Evolutionary conservation across 2,888 invertebrate genomes (phyloP).

Genomic region (Oxytorus armatus): DNA sequence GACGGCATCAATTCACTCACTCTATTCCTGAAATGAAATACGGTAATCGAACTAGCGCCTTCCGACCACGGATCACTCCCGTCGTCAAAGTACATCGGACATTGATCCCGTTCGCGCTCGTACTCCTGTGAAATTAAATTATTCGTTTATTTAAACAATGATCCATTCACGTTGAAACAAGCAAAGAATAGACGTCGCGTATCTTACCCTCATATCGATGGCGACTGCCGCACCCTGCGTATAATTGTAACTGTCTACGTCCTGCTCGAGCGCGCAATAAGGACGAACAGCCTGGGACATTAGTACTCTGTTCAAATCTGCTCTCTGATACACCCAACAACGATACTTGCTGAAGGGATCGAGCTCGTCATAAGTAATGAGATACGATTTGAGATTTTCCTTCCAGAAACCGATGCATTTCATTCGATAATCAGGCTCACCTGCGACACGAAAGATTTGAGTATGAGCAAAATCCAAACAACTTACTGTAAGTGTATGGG

Average conservation of each 20-base stretch:
- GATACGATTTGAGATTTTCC: constrained; percentile 97
- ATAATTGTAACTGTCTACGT: constrained; percentile 94
- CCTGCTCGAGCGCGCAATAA: constrained; percentile 95
- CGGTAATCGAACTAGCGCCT: constrained; percentile 89
- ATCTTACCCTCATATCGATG: constrained; percentile 91
- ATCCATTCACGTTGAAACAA: neutral
- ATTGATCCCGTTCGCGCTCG: constrained; percentile 91
- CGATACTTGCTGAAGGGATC: constrained; percentile 98
- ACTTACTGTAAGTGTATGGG: too few species aligned
- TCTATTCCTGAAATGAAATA: constrained; percentile 88
- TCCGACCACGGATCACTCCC: constrained; percentile 94
- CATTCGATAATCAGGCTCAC: constrained; percentile 97
- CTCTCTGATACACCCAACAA: constrained; percentile 99
- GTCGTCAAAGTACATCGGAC: constrained; percentile 99
- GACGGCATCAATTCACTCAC: constrained; percentile 57
- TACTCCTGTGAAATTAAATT: constrained; percentile 80
- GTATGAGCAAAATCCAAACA: too few species aligned
- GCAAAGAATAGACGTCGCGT: neutral
- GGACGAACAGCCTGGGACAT: constrained; percentile 96
- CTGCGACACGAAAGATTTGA: constrained; percentile 80
- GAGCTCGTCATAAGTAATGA: constrained; percentile 97
- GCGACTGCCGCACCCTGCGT: constrained; percentile 97
- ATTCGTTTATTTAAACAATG: too few species aligned
- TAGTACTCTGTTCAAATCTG: constrained; percentile 94
- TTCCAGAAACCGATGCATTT: constrained; percentile 99